A percentile compares a stretch with the other conserved stretches of the same genome.
Conservation (phyloP, 1,140 invertebrate genomes). For the Megalopta genalis region DNA sequence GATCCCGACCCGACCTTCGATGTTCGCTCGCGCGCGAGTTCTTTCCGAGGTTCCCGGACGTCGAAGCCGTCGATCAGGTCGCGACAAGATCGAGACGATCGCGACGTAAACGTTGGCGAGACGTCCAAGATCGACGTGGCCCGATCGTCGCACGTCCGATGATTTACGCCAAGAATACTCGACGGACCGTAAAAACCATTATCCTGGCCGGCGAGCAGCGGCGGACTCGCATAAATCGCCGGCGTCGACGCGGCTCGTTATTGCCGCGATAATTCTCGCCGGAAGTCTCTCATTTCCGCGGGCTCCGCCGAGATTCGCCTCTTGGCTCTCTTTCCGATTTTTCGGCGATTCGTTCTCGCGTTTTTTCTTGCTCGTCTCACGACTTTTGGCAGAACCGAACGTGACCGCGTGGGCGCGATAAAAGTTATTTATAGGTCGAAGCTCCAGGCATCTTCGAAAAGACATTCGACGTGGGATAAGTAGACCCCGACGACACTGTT, state of each 20-base stretch:
- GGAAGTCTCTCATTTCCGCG: too few relatives aligned
- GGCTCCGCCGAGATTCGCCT: too few relatives aligned
- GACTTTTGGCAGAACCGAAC: not conserved
- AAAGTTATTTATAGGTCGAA: conserved; percentile 34
- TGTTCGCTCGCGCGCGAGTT: not conserved
- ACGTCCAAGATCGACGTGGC: conserved; percentile 2
- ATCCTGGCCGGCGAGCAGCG: not conserved
- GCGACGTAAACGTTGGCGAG: not conserved
- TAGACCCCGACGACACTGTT: too few relatives aligned
- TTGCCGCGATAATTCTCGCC: not conserved
- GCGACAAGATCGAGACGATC: too few relatives aligned
- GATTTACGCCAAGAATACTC: conserved; percentile 6
- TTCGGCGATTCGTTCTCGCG: too few relatives aligned
- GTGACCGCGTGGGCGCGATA: conserved; percentile 11
- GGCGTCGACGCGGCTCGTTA: too few relatives aligned
- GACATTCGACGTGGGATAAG: conserved; percentile 1
- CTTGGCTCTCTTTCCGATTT: not conserved
- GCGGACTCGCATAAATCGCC: not conserved
- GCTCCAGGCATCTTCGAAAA: conserved; percentile 32
- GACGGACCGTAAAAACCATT: conserved; percentile 10
- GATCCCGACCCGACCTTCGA: not conserved
- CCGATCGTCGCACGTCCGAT: not conserved
- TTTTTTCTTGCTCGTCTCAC: not conserved
- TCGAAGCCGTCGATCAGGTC: too few relatives aligned
- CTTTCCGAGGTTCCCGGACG: not conserved